phyloP scores from a whole-genome alignment of 2,888 invertebrate genomes.

The Furcula furcula region DNA sequence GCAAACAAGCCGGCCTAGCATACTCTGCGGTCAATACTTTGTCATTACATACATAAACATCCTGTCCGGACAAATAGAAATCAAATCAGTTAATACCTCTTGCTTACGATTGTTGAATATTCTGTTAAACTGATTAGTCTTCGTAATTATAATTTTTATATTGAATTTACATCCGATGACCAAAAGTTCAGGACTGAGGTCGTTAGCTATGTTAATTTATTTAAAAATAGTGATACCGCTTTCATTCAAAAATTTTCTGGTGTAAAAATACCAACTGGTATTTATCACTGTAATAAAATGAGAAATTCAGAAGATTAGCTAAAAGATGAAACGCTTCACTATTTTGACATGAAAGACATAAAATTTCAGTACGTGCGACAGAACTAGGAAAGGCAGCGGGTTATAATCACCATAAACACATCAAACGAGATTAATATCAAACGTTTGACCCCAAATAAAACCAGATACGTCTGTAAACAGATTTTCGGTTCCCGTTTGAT shows the following conservation, averaged over 20 bases:
- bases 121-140: no score
- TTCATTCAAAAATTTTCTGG: not conserved
- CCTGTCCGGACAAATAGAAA: conserved; percentile 21
- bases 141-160: no score
- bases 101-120: no score
- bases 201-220: no score
- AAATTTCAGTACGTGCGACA: conserved; percentile 13
- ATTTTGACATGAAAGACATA: conserved; percentile 14
- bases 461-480: conserved; percentile 56
- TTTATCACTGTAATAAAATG: conserved; percentile 9
- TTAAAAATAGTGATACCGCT: not conserved
- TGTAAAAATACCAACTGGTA: conserved; percentile 4
- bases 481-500: conserved; percentile 52
- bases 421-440: conserved; percentile 64
- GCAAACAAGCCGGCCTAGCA: conserved; percentile 24
- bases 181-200: no score
- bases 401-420: conserved; percentile 53
- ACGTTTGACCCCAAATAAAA: conserved; percentile 65
- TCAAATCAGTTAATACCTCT: no score
- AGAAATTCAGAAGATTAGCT: conserved; percentile 8
- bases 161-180: no score
- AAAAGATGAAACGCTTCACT: conserved; percentile 11
- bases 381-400: conserved; percentile 25
- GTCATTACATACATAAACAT: conserved; percentile 39
- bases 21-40: no score